Evolutionary conservation across 2,888 invertebrate species (phyloP).

Genomic region (Drosophila merina): DNA sequence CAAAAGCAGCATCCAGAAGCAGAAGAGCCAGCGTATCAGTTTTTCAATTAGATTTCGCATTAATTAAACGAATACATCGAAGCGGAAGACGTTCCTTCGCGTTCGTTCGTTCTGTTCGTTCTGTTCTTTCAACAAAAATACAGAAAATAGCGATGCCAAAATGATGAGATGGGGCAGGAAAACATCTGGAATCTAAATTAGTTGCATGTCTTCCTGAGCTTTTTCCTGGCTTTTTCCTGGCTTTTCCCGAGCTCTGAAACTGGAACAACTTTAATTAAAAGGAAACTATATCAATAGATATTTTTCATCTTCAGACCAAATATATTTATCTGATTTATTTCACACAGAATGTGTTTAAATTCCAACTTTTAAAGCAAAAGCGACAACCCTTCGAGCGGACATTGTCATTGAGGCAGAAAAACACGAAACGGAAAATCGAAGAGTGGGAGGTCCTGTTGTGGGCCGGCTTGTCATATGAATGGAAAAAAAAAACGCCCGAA

Average conservation of each 20-base stretch:
- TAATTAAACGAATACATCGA: constrained; percentile 59
- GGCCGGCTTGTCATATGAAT: background rate
- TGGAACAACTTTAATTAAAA: constrained; percentile 1
- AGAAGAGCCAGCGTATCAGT: constrained; percentile 55
- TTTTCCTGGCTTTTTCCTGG: background rate
- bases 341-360: background rate
- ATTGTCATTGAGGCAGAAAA: constrained; percentile 14
- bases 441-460: constrained; percentile 1
- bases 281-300: background rate
- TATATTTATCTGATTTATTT: background rate
- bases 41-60: constrained; percentile 74
- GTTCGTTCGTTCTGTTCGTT: background rate
- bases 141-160: constrained; percentile 9
- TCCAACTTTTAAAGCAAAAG: background rate
- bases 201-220: constrained; percentile 12
- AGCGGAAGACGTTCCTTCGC: constrained; percentile 12
- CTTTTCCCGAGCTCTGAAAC: background rate
- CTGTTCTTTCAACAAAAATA: constrained; percentile 5
- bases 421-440: background rate
- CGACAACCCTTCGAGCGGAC: background rate
- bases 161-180: constrained; percentile 2
- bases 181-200: constrained; percentile 39
- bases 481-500: constrained; percentile 27
- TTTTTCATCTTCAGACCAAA: background rate
- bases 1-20: constrained; percentile 17